Conservation (phyloP, 1,140 invertebrate species). For the Macrobrachium nipponense region DNA sequence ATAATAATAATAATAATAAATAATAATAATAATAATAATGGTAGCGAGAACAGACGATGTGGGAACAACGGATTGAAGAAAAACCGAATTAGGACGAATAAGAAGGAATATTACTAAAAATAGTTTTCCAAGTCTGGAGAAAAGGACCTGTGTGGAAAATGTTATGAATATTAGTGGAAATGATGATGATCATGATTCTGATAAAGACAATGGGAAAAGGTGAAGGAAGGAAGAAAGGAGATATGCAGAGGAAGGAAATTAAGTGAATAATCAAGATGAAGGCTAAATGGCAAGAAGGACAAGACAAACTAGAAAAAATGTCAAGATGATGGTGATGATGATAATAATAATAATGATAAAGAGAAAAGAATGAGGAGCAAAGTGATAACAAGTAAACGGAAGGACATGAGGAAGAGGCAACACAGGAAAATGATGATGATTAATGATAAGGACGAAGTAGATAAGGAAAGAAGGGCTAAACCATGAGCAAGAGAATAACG, state of each 20-base stretch:
- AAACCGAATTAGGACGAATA: neutral
- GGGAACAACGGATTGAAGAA: too few species aligned
- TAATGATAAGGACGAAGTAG: neutral
- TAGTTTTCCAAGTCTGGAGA: too few species aligned
- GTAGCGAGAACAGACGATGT: too few species aligned
- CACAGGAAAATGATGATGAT: neutral
- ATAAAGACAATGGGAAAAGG: neutral
- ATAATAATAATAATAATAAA: too few species aligned
- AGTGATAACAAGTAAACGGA: neutral
- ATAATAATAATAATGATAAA: too few species aligned
- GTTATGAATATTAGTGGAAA: too few species aligned
- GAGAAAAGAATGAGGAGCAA: neutral
- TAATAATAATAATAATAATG: too few species aligned
- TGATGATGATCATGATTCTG: neutral
- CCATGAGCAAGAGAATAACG: neutral
- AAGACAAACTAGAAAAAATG: neutral
- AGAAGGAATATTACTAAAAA: neutral
- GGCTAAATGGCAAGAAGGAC: conserved; percentile 5
- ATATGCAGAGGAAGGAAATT: neutral
- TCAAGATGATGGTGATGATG: conserved; percentile 1
- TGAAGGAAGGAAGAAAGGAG: neutral
- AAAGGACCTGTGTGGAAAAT: too few species aligned
- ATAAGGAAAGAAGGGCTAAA: neutral
- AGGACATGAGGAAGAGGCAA: neutral
- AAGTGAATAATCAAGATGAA: conserved; percentile 9